Percentiles rank a stretch among this genome's conserved stretches.
These are phyloP conservation scores for Natrix natrix DNA, from an alignment of 2,797 vertebrate species.

Conservation along the genomic window DNA sequence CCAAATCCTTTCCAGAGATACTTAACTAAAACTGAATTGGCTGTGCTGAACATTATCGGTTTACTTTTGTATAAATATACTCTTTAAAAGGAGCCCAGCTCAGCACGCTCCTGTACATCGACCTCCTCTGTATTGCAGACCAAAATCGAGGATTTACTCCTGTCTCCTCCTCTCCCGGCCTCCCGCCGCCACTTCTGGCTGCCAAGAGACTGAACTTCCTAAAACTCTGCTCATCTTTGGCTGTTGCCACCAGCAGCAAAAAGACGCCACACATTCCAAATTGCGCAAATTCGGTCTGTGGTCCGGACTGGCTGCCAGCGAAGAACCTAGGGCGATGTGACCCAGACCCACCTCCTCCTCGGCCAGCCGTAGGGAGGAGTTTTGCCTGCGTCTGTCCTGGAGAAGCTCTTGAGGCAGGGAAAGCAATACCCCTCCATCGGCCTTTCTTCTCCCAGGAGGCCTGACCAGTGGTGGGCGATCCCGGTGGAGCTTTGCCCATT, in stretches of 20 bases:
- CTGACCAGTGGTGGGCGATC: not conserved
- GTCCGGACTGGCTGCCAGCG: not conserved
- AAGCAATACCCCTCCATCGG: not conserved
- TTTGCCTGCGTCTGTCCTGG: not conserved
- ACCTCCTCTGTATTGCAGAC: no score
- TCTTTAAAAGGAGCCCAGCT: not conserved
- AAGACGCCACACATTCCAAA: constrained; percentile 1
- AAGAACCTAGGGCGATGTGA: not conserved
- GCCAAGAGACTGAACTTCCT: not conserved
- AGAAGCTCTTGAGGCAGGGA: not conserved
- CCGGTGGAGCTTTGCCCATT: not conserved
- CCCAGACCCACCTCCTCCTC: not conserved
- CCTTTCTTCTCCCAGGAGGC: not conserved
- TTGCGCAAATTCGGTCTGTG: not conserved
- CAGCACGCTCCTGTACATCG: not conserved
- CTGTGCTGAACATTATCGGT: not conserved
- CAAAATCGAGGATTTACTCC: not conserved
- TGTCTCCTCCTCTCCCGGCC: not conserved
- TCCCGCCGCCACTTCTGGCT: not conserved
- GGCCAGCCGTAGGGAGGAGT: not conserved
- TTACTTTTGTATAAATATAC: not conserved
- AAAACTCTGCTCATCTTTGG: constrained; percentile 5
- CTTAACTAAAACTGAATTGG: not conserved
- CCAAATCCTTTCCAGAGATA: not conserved
- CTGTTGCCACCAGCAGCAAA: not conserved